Conservation (phyloP, 2,888 invertebrate genomes). For the Noctua janthina region DNA sequence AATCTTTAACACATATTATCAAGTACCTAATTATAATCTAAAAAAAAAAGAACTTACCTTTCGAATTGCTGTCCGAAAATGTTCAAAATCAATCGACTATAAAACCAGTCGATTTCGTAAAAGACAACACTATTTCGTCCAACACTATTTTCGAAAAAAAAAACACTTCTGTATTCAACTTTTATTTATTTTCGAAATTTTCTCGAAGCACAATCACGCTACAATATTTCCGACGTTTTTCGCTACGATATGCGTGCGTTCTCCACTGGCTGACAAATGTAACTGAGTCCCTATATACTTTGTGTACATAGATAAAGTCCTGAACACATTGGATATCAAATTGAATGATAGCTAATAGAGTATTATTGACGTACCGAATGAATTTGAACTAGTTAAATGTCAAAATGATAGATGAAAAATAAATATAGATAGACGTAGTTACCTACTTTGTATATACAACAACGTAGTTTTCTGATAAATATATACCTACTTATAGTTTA, state of each 20-base stretch:
- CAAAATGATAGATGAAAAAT: conserved; percentile 31
- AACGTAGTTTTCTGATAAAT: background rate
- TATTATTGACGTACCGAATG: conserved; percentile 48
- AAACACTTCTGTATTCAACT: conserved; percentile 12
- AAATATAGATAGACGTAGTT: background rate
- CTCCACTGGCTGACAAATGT: conserved; percentile 26
- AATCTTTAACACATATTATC: conserved; percentile 7
- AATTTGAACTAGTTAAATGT: conserved; percentile 25
- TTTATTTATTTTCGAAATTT: conserved; percentile 6
- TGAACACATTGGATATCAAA: conserved; percentile 41
- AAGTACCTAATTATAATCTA: background rate
- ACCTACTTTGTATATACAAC: background rate
- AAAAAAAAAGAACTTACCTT: conserved; percentile 48
- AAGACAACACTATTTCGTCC: conserved; percentile 12
- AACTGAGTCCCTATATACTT: conserved; percentile 48
- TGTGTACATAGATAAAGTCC: conserved; percentile 40
- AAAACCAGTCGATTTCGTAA: background rate
- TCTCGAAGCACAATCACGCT: conserved; percentile 25
- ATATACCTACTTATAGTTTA: background rate
- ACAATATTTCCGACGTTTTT: conserved; percentile 24
- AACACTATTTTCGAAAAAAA: conserved; percentile 31
- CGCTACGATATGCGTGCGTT: conserved; percentile 47
- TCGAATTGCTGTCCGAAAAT: conserved; percentile 15
- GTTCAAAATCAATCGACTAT: conserved; percentile 11
- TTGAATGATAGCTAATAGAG: conserved; percentile 59